Percentiles rank a stretch among this genome's conserved stretches.
These are phyloP conservation scores for Mesaphorura yosii DNA, from an alignment of 1,140 invertebrate species.

Conservation along the genomic window DNA sequence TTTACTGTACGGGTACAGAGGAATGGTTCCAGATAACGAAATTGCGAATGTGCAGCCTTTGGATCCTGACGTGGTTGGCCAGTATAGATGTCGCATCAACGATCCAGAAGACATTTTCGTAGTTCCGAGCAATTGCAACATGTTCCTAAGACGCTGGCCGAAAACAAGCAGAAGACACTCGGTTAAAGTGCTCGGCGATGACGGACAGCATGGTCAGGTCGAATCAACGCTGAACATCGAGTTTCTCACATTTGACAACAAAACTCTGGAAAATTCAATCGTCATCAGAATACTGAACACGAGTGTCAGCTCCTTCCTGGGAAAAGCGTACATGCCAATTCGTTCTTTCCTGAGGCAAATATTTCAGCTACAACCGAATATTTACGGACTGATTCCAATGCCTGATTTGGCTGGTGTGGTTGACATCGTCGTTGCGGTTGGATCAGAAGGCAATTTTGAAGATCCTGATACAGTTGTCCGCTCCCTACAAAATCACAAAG, in stretches of 20 bases:
- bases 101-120: slow-evolving; percentile 47
- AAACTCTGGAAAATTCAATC: slow-evolving; percentile 68
- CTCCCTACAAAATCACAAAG: slow-evolving; percentile 45
- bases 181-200: slow-evolving; percentile 70
- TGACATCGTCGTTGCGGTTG: slow-evolving; percentile 49
- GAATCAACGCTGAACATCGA: slow-evolving; percentile 69
- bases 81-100: slow-evolving; percentile 72
- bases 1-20: slow-evolving; percentile 64
- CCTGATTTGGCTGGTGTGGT: slow-evolving; percentile 49
- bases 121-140: slow-evolving; percentile 63
- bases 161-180: slow-evolving; percentile 38
- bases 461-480: slow-evolving; percentile 47
- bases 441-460: not conserved
- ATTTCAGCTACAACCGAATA: slow-evolving; percentile 40
- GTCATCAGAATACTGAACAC: slow-evolving; percentile 60
- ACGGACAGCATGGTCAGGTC: slow-evolving; percentile 74
- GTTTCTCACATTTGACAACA: slow-evolving; percentile 65
- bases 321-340: slow-evolving; percentile 58
- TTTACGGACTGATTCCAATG: slow-evolving; percentile 62
- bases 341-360: slow-evolving; percentile 53
- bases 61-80: slow-evolving; percentile 73
- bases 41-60: slow-evolving; percentile 83
- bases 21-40: slow-evolving; percentile 46
- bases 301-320: slow-evolving; percentile 59
- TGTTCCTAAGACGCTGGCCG: slow-evolving; percentile 46